phyloP scores from a whole-genome alignment of 1,140 invertebrate species.

The Scaptomyza pallida region DNA sequence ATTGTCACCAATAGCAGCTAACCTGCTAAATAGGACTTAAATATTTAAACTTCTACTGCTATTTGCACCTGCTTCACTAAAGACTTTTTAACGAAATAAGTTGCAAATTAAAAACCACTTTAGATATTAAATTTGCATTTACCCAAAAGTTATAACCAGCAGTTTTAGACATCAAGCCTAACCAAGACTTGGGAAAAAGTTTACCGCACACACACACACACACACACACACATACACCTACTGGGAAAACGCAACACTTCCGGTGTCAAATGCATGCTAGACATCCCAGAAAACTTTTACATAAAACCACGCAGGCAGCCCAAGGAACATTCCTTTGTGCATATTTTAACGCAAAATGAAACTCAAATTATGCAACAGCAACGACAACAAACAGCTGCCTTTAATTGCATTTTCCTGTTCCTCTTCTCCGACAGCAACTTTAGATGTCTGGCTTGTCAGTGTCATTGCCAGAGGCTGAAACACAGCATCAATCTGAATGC shows the following conservation, averaged over 20 bases:
- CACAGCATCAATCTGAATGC: constrained; percentile 21
- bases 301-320: constrained; percentile 20
- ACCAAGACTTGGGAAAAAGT: constrained; percentile 22
- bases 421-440: constrained; percentile 26
- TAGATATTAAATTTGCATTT: constrained; percentile 47
- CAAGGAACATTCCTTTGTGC: constrained; percentile 42
- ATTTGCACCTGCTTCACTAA: too few relatives aligned
- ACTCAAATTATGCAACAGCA: constrained; percentile 54
- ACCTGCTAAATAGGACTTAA: too few relatives aligned
- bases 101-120: constrained; percentile 43
- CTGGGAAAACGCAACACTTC: constrained; percentile 55
- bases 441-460: constrained; percentile 31
- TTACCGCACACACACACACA: constrained; percentile 40
- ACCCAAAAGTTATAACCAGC: constrained; percentile 20
- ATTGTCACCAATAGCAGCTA: too few relatives aligned
- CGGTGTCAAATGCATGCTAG: constrained; percentile 30
- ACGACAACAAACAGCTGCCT: constrained; percentile 13
- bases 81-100: not conserved
- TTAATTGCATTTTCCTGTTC: constrained; percentile 69
- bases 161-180: constrained; percentile 19
- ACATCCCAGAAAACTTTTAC: constrained; percentile 45
- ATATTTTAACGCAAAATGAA: constrained; percentile 60
- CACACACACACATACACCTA: constrained; percentile 44
- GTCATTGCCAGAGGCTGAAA: constrained; percentile 29
- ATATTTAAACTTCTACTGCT: too few relatives aligned